Evolutionary conservation across 2,797 vertebrate genomes (phyloP), one percentile per base, ranked within the genome.

Genomic region (Halcyon badia): DNA sequence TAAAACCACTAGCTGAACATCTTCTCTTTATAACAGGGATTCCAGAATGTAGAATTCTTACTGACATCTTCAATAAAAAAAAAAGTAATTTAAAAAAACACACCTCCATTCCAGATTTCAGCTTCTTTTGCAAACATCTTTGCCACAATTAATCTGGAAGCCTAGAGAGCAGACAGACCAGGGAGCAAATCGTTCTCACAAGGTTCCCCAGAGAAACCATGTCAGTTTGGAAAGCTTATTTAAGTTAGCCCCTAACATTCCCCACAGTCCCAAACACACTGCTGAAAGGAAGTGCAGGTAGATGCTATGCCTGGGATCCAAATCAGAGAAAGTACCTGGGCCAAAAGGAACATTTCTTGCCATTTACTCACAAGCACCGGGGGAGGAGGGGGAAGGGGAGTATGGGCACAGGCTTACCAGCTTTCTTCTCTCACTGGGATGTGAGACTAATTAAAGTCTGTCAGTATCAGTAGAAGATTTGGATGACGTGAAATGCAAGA

Each of bases 371-470:
- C 25, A 33, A 14, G 54, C 30, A 49, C 83, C 10, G 37, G 37
- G 37, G 37, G 37, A 39, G 37, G 37, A 11, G 37, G 37, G 37
- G 37, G 12, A 11, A 11, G 37, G 37, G 37, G 37, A 39, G 37
- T 39, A 39, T 85, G 54, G 35, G 69, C 79, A 76, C 37, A 72
- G 33, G 26, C 79, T 94, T 72, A 85, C 51, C 33, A 89, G 87
- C 76, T 83, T 95, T 94, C 64, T 90, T 84, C 71, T 84, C 79
- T 89, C 17, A 3, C 84, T 90, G 94, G 57, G 54, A 94, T 81
- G 72, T 71, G 42, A 91, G 51, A 35, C 85, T 92, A 94, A 96
- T 94, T 95, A 94, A 92, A 95, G 70, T 69, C 76, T 95, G 86
- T 78, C 82, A 82, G 60, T 82, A 89, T 83, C 87, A 89, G 75